phyloP scores from a whole-genome alignment of 2,888 invertebrate genomes.

The Panopea generosa region DNA sequence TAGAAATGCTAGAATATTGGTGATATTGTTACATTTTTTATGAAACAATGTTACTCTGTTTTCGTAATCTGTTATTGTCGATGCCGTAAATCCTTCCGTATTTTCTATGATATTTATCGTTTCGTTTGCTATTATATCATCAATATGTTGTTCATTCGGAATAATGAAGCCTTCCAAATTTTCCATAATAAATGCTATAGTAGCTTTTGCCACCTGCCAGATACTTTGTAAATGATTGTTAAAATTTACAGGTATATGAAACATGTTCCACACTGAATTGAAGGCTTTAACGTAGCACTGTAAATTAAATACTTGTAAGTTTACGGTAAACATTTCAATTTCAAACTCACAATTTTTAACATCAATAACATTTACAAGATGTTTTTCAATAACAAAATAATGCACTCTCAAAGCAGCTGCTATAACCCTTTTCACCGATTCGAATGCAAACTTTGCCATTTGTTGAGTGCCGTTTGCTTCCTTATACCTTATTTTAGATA shows the following conservation, averaged over 20 bases:
- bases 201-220: slow-evolving; percentile 48
- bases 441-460: slow-evolving; percentile 40
- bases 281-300: slow-evolving; percentile 58
- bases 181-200: slow-evolving; percentile 27
- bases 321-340: slow-evolving; percentile 31
- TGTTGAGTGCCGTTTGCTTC: slow-evolving; percentile 35
- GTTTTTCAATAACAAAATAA: slow-evolving; percentile 43
- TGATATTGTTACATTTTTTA: slow-evolving; percentile 34
- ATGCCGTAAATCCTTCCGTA: background rate
- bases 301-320: slow-evolving; percentile 46
- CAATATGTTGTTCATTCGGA: slow-evolving; percentile 17
- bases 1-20: slow-evolving; percentile 16
- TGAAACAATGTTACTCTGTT: slow-evolving; percentile 30
- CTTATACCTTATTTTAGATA: slow-evolving; percentile 41
- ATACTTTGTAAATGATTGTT: slow-evolving; percentile 41
- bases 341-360: slow-evolving; percentile 57
- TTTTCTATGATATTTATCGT: background rate
- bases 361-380: slow-evolving; percentile 39
- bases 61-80: slow-evolving; percentile 2
- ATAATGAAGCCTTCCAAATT: slow-evolving; percentile 1
- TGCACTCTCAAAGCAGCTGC: slow-evolving; percentile 47
- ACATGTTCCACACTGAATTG: slow-evolving; percentile 38
- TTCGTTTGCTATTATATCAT: background rate
- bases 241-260: slow-evolving; percentile 43
- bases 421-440: slow-evolving; percentile 42